Base-by-base conservation (phyloP, 1,140 invertebrate genomes). In the Pseudomyrmex sp. region DNA sequence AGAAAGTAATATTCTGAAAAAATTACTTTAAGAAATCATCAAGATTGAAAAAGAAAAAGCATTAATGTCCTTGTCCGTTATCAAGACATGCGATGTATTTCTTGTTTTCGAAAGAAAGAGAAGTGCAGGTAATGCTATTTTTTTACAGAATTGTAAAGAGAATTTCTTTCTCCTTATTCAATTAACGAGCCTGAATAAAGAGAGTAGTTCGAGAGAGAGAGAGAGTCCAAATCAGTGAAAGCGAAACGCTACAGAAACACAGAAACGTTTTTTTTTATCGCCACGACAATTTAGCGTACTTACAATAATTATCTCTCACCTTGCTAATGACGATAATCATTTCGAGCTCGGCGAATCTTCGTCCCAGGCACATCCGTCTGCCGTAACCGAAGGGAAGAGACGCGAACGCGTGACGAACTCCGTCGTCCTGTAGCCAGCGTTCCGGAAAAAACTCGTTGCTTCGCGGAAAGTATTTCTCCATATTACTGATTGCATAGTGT, bases 301-400 rank as follows among this genome's bases (percentile, higher is more conserved):
- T 44, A 5, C 15, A 13, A 26, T 26, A 70, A 74, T 62, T 15
- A 3, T 18, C 8, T 48, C 75, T 91, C 91, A 96, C 96, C 94
- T 96, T 97, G 3, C 96, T 96, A 63, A 97, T 90, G 63, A 98
- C 93, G 61, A 97, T 96, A 88, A 97, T 96, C 86, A 98, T 94
- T 93, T 98, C 97, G 15, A 96, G 96, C 93, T 98, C 97, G 1
- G 97, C 97, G 91, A 98, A 97, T 85, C 97, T 93, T 76, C 96
- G 95, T 10, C 97, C 97, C 44, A 98, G 95, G 91, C 97, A 98
- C 95, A 97, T 97, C 84, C 97, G 95, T 73, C 97, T 95, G 0
- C 97, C 97, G 93, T 97, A 98, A 23, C 97, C 97, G 92, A 98
- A 98, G 2, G 97, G 97, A 70, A 98, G 94, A 3, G 96, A 96